phyloP scores from a whole-genome alignment of 2,888 invertebrate species.

The Dioctria rufipes region DNA sequence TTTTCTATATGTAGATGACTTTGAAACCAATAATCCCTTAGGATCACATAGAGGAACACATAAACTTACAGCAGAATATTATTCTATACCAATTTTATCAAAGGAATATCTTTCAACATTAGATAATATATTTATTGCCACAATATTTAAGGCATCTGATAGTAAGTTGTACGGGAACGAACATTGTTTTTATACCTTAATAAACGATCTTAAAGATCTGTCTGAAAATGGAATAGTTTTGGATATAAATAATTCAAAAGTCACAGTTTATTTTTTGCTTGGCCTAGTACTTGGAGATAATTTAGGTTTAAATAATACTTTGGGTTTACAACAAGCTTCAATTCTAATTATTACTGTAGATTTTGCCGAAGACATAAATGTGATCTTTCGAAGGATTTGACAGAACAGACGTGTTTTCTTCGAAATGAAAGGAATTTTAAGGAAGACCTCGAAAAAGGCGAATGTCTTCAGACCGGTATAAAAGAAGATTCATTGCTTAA shows the following conservation, averaged over 20 bases:
- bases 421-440: not conserved
- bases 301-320: constrained; percentile 3
- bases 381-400: not conserved
- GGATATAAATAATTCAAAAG: not conserved
- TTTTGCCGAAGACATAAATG: constrained; percentile 1
- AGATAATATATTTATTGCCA: constrained; percentile 61
- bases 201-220: not conserved
- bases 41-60: constrained; percentile 28
- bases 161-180: constrained; percentile 7
- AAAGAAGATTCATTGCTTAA: constrained; percentile 1
- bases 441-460: not conserved
- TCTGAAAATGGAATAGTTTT: not conserved
- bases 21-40: constrained; percentile 15
- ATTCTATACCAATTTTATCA: not conserved
- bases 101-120: too few species aligned
- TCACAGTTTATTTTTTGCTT: not conserved
- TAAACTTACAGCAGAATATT: constrained; percentile 25
- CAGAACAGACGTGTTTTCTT: not conserved
- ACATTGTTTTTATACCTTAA: constrained; percentile 8
- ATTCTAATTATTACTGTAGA: constrained; percentile 19
- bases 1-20: not conserved
- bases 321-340: not conserved
- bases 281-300: constrained; percentile 9
- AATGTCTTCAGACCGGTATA: not conserved
- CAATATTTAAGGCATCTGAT: constrained; percentile 58